Base-by-base conservation (phyloP, 2,113 vertebrate species). In the Pao palembangensis region DNA sequence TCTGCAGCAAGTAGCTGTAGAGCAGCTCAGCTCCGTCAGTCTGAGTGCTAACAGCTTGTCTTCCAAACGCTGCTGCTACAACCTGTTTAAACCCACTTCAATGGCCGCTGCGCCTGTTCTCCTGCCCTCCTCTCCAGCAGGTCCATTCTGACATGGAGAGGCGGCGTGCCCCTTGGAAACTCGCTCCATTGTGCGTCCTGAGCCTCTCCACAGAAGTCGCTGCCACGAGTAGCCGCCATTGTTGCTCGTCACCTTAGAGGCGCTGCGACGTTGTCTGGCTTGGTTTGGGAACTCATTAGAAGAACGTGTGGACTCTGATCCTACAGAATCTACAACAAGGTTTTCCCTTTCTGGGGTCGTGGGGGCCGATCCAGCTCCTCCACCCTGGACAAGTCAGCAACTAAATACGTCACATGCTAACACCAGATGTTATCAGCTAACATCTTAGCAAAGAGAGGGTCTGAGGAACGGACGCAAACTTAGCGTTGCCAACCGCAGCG, bases 151-250 rank as follows among this genome's bases (percentile, higher is more conserved):
- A 47, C 41, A 47, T 28, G 1, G 15, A 41, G 67, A 14, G 25
- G 18, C 25, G 14, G 52, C 55, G 55, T 34, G 58, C 60, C 67
- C 48, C 55, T 51, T 16, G 31, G 25, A 31, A 42, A 17, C 18
- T 42, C 15, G 25, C 25, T 6, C 25, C 21, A 34, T 28, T 67
- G 55, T 17, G 28, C 16, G 56, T 13, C 46, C 51, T 52, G 31
- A 66, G 42, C 28, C 47, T 71, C 51, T 74, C 61, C 50, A 66
- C 64, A 64, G 53, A 59, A 21, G 12, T 0, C 11, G 21, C 31
- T 47, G 38, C 18, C 48, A 68, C 31, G 38, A 59, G 54, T 54
- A 55, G 67, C 18, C 43, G 18, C 10, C 17, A 49, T 44, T 52
- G 31, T 58, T 43, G 41, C 46, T 55, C 38, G 62, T n/a, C 23